A percentile compares a stretch with the other conserved stretches of the same genome.
Evolutionary conservation across 2,113 vertebrate genomes (phyloP).

Genomic region (Coptodon rendalli): DNA sequence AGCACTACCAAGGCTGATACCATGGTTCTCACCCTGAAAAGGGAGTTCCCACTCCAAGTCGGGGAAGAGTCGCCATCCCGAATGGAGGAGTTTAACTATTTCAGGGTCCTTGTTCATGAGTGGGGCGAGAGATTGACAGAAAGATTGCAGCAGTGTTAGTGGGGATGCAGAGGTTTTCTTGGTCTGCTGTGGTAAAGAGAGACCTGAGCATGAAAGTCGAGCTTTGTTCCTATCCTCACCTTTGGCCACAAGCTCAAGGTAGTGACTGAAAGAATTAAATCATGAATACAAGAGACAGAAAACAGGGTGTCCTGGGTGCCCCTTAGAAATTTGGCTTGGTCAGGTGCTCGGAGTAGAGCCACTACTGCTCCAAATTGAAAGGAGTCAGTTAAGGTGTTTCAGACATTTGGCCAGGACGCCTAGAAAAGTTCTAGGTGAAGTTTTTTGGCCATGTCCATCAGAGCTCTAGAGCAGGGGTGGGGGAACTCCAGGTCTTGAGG

Average conservation of each 20-base stretch:
- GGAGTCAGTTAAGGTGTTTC: not conserved
- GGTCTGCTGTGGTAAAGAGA: not conserved
- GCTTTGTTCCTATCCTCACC: not conserved
- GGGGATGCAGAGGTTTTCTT: not conserved
- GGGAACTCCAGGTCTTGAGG: not conserved
- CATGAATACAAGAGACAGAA: not conserved
- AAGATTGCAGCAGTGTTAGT: not conserved
- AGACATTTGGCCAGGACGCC: not conserved
- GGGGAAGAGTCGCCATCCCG: not conserved
- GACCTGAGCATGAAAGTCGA: not conserved
- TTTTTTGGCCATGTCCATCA: not conserved
- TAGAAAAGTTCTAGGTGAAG: not conserved
- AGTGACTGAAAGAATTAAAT: not conserved
- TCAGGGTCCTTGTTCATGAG: not conserved
- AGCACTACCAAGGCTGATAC: not conserved
- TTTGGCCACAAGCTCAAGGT: not conserved
- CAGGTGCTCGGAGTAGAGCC: not conserved
- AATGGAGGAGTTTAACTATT: not conserved
- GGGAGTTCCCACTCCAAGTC: not conserved
- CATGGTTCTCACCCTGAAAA: not conserved
- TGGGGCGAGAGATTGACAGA: not conserved
- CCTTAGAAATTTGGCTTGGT: not conserved
- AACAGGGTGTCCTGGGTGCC: not conserved
- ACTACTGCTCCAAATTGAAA: not conserved
- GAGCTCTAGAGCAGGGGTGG: not conserved